These are phyloP conservation scores for Tiliacea aurago DNA, from an alignment of 2,888 invertebrate genomes.

Conservation along the genomic window DNA sequence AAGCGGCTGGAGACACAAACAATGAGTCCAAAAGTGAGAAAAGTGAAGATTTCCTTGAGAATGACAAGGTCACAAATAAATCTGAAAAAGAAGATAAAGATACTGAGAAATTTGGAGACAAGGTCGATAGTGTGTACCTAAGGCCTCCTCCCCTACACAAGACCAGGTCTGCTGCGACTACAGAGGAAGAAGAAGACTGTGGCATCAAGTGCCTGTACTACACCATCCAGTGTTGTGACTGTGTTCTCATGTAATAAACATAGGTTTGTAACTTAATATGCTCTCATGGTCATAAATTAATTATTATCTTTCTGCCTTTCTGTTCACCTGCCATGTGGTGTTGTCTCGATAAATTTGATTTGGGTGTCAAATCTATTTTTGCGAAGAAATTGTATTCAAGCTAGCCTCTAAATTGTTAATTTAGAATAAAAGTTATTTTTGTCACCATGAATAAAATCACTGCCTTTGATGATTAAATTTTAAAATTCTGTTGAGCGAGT, in stretches of 20 bases:
- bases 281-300: conserved; percentile 32
- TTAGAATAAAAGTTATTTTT: conserved; percentile 29
- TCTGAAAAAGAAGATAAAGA: conserved; percentile 66
- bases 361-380: conserved; percentile 32
- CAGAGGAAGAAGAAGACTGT: conserved; percentile 90
- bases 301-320: neutral
- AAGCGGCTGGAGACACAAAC: conserved; percentile 79
- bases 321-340: conserved; percentile 8
- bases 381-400: conserved; percentile 28
- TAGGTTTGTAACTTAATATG: conserved; percentile 33
- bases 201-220: conserved; percentile 92
- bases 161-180: conserved; percentile 72
- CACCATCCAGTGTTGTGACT: conserved; percentile 92
- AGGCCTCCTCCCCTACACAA: conserved; percentile 78
- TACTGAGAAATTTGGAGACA: conserved; percentile 75
- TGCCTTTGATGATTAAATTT: conserved; percentile 1
- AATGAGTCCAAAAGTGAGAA: conserved; percentile 67
- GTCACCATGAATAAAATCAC: conserved; percentile 23
- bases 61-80: conserved; percentile 71
- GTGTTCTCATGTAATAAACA: conserved; percentile 85
- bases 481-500: conserved; percentile 11
- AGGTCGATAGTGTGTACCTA: conserved; percentile 83
- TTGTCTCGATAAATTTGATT: conserved; percentile 24
- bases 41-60: conserved; percentile 75
- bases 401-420: conserved; percentile 33